A percentile compares a stretch with the other conserved stretches of the same genome.
Conservation (phyloP, 2,888 invertebrate species). For the Drosophila leonis region DNA sequence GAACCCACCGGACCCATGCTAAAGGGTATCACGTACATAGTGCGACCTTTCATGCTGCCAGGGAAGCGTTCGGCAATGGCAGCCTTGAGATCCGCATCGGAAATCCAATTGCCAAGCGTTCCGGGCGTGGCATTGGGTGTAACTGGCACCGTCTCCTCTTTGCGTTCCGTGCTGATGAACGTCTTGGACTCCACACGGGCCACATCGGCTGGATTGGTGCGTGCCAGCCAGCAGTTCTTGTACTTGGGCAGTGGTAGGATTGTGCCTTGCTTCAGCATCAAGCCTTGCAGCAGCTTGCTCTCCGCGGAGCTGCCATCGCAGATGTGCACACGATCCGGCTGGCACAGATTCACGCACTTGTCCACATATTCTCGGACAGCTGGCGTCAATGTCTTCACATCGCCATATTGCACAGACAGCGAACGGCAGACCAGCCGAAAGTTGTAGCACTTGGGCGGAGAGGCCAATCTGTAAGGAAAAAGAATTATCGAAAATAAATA, state of each 20-base stretch:
- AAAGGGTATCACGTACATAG: conserved; percentile 99
- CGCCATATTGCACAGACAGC: conserved; percentile 84
- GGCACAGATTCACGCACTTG: conserved; percentile 92
- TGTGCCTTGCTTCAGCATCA: conserved; percentile 92
- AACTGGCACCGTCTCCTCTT: conserved; percentile 93
- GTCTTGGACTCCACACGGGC: conserved; percentile 98
- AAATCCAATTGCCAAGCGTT: conserved; percentile 96
- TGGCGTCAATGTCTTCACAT: conserved; percentile 85
- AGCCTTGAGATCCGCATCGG: conserved; percentile 91
- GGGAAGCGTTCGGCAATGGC: conserved; percentile 94
- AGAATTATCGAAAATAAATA: neutral
- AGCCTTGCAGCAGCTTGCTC: conserved; percentile 89
- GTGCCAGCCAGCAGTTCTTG: conserved; percentile 97
- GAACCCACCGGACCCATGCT: conserved; percentile 99
- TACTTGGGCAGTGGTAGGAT: conserved; percentile 93
- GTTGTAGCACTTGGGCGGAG: conserved; percentile 47
- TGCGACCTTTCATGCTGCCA: conserved; percentile 95
- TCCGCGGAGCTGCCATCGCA: conserved; percentile 97
- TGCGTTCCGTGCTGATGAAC: conserved; percentile 94
- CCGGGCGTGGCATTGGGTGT: conserved; percentile 92
- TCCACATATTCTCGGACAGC: conserved; percentile 90
- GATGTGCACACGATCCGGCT: conserved; percentile 94
- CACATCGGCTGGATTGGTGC: conserved; percentile 98
- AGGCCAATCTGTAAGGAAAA: conserved; percentile 30
- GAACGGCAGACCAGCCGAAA: conserved; percentile 69